Base-by-base conservation (phyloP, 2,113 vertebrate genomes). In the Agelaius phoeniceus region DNA sequence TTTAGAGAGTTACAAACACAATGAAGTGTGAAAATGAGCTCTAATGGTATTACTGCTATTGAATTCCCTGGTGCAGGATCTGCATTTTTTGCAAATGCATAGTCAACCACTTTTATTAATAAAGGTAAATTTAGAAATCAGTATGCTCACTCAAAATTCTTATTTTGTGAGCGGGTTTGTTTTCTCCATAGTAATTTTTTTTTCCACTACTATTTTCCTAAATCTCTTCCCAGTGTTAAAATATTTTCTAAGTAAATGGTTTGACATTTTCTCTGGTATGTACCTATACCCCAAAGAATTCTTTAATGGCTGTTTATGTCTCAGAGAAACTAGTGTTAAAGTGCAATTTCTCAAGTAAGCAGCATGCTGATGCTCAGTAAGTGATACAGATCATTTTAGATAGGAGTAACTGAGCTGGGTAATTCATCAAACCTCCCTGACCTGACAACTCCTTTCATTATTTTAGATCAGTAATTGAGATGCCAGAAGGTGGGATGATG, bases 391-490 rank as follows among this genome's bases (percentile, higher is more conserved):
- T 91, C 76, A 58, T 89, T 94, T 79, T 3, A 89, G 92, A 89
- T 77, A 37, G 75, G 33, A 86, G 71, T n/a, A 94, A 76, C 82
- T 49, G 89, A 91, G 63, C 84, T 80, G 78, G 39, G 89, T 90
- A 90, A 95, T 96, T 91, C 91, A 91, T 94, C 96, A 28, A 74
- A 72, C 72, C 96, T 33, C 54, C 66, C 79, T 86, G 87, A 87
- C 87, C 95, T 84, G 85, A 88, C 81, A 95, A 67, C 49, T 93
- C 58, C 83, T 91, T 81, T 91, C 91, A 77, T 95, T 94, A 90
- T 88, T 95, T 91, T 15, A 74, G 31, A 89, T 58, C 59, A 71
- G 78, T 75, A 88, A 95, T 51, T 94, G 94, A 91, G 93, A 68
- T 78, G 91, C 84, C 84, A 96, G 37, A 7, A 78, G 1, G 0